These are phyloP conservation scores for Pharmacophagus antenor DNA, from an alignment of 2,888 invertebrate species.

Conservation along the genomic window DNA sequence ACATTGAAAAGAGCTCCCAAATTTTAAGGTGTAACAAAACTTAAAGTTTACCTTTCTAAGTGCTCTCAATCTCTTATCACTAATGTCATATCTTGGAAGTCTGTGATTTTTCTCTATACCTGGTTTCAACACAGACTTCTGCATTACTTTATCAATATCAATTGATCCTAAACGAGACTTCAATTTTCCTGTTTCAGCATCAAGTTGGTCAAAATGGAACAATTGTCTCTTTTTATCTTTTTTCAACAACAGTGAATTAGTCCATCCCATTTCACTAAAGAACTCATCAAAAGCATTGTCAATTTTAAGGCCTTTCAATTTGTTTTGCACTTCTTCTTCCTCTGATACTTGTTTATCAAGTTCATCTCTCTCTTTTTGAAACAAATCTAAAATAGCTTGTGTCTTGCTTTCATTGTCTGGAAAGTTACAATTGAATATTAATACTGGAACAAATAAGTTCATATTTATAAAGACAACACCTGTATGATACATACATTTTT, in stretches of 20 bases:
- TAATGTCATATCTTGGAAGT: slow-evolving; percentile 81
- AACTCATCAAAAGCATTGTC: slow-evolving; percentile 63
- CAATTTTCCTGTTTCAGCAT: slow-evolving; percentile 63
- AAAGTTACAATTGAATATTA: slow-evolving; percentile 30
- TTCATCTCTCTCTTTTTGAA: slow-evolving; percentile 62
- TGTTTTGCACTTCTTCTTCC: slow-evolving; percentile 57
- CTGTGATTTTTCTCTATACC: slow-evolving; percentile 84
- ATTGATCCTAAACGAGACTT: slow-evolving; percentile 65
- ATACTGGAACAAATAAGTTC: not conserved
- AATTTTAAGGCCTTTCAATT: slow-evolving; percentile 58
- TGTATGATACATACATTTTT: too few relatives aligned
- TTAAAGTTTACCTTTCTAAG: slow-evolving; percentile 74
- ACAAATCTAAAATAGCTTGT: slow-evolving; percentile 54
- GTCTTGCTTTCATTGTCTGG: slow-evolving; percentile 60
- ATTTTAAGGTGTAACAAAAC: not conserved
- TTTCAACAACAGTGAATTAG: slow-evolving; percentile 50
- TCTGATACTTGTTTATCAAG: slow-evolving; percentile 49
- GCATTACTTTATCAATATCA: slow-evolving; percentile 80
- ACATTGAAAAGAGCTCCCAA: too few relatives aligned
- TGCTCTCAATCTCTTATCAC: slow-evolving; percentile 79
- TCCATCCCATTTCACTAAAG: slow-evolving; percentile 70
- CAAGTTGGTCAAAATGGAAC: slow-evolving; percentile 66
- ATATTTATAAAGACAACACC: not conserved
- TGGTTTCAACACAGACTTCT: slow-evolving; percentile 82
- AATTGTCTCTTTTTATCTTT: slow-evolving; percentile 49